Evolutionary conservation across 2,888 invertebrate species (phyloP).

Genomic region (Tachina grossa): DNA sequence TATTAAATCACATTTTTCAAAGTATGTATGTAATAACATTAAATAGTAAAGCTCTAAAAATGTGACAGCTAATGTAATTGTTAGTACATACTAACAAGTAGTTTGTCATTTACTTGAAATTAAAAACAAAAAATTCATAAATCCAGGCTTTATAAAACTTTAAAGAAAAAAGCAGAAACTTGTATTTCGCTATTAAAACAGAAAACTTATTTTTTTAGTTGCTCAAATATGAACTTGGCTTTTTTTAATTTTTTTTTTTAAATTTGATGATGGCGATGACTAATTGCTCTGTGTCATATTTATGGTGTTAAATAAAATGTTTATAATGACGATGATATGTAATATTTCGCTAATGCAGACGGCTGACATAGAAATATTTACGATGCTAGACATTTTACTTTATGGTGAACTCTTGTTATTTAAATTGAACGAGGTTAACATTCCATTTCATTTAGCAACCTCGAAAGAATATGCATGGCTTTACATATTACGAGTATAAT

Average conservation of each 20-base stretch:
- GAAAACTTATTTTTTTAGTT: neutral
- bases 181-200: neutral
- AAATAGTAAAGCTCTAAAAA: conserved; percentile 22
- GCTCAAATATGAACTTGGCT: neutral
- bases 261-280: neutral
- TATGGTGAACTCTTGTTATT: too few species aligned
- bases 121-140: neutral
- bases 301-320: too few species aligned
- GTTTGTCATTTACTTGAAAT: conserved; percentile 41
- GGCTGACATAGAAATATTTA: too few species aligned
- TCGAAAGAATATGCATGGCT: too few species aligned
- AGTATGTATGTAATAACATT: conserved; percentile 23
- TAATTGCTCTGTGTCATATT: neutral
- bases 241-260: conserved; percentile 5
- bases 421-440: too few species aligned
- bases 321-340: too few species aligned
- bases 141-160: neutral
- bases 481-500: too few species aligned
- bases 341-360: too few species aligned
- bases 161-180: neutral
- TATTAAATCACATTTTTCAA: conserved; percentile 45
- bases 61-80: conserved; percentile 45
- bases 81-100: conserved; percentile 21
- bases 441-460: too few species aligned
- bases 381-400: too few species aligned